These are phyloP conservation scores for Phataginus tricuspis DNA, from an alignment of 2,797 vertebrate species.

Conservation along the genomic window DNA sequence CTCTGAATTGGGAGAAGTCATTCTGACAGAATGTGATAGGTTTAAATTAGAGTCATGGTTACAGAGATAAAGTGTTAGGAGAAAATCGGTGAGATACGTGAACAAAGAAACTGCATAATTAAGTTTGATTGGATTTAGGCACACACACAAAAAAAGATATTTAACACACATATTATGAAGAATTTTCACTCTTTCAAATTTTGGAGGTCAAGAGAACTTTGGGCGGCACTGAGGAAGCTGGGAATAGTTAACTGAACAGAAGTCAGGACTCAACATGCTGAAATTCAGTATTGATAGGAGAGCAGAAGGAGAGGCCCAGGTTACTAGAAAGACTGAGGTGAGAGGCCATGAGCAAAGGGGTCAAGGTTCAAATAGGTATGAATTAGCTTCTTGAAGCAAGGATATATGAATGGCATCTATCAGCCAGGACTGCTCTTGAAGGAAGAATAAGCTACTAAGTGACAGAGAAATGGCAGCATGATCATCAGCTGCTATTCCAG, in stretches of 20 bases:
- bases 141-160: background rate
- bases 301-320: background rate
- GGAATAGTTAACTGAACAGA: background rate
- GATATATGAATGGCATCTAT: background rate
- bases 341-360: background rate
- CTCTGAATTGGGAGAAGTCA: background rate
- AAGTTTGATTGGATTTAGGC: background rate
- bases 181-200: background rate
- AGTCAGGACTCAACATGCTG: background rate
- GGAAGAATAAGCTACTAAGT: background rate
- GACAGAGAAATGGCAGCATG: background rate
- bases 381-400: background rate
- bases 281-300: background rate
- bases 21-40: background rate
- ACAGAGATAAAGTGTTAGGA: background rate
- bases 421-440: background rate
- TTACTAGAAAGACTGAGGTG: background rate
- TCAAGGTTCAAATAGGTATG: background rate
- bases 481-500: background rate
- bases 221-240: background rate
- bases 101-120: background rate
- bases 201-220: background rate
- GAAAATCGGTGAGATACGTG: background rate
- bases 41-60: background rate
- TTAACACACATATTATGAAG: background rate